These are phyloP conservation scores for Mugil cephalus DNA, from an alignment of 2,113 vertebrate species.

Conservation along the genomic window DNA sequence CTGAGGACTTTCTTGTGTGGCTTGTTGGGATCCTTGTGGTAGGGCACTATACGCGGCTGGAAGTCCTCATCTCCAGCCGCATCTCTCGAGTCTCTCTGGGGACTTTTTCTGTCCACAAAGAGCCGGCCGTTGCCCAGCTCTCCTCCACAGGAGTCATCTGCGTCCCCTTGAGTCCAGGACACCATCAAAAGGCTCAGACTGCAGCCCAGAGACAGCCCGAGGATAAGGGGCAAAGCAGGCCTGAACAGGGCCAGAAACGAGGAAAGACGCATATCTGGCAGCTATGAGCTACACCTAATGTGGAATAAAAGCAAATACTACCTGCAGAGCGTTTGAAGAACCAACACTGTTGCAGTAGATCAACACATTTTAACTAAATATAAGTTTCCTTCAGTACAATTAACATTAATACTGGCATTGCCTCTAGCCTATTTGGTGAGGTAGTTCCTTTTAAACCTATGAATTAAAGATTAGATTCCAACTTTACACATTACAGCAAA, in stretches of 20 bases:
- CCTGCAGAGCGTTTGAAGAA: not conserved
- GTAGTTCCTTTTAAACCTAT: not conserved
- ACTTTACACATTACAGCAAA: not conserved
- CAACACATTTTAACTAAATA: constrained; percentile 1
- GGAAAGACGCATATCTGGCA: constrained; percentile 86
- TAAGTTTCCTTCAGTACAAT: too few species aligned
- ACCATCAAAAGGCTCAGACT: constrained; percentile 94
- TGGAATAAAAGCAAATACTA: not conserved
- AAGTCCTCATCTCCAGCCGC: constrained; percentile 75
- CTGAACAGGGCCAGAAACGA: constrained; percentile 89
- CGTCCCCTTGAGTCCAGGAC: constrained; percentile 91
- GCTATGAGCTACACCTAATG: not conserved
- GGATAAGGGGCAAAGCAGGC: constrained; percentile 92
- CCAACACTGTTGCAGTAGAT: not conserved
- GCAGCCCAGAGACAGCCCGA: constrained; percentile 94
- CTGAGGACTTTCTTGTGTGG: constrained; percentile 95
- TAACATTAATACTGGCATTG: too few species aligned
- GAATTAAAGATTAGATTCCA: not conserved
- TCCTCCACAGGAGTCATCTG: constrained; percentile 83
- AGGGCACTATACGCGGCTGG: constrained; percentile 92
- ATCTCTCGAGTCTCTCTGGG: constrained; percentile 59
- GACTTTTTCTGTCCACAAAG: constrained; percentile 57
- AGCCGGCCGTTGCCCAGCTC: constrained; percentile 74
- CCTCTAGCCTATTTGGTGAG: not conserved
- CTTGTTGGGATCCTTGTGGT: constrained; percentile 92